phyloP scores from a whole-genome alignment of 2,113 vertebrate species.

The Hiodon alosoides region DNA sequence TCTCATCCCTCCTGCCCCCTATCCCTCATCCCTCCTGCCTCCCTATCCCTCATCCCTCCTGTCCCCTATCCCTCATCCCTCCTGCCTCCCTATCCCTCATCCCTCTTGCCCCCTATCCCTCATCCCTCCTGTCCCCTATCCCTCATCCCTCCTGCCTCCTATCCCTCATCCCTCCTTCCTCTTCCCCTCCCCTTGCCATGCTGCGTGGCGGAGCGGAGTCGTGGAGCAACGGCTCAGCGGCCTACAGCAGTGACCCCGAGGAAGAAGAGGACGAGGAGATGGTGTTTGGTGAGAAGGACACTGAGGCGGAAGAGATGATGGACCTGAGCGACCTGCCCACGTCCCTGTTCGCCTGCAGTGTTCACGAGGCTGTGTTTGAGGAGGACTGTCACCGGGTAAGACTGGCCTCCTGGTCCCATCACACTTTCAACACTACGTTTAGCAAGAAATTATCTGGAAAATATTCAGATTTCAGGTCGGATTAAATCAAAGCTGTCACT shows the following conservation, averaged over 20 bases:
- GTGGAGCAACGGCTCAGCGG: slow-evolving; percentile 78
- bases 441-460: not conserved
- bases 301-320: slow-evolving; percentile 85
- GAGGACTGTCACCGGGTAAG: slow-evolving; percentile 77
- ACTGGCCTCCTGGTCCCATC: not conserved
- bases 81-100: not conserved
- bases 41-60: not conserved
- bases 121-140: not conserved
- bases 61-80: not conserved
- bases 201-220: slow-evolving; percentile 73
- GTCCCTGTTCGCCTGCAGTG: slow-evolving; percentile 82
- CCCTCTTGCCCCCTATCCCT: too few relatives aligned
- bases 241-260: slow-evolving; percentile 85
- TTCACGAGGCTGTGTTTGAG: slow-evolving; percentile 80
- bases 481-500: not conserved
- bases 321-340: slow-evolving; percentile 86
- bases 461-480: not conserved
- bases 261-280: slow-evolving; percentile 74
- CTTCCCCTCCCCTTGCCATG: slow-evolving; percentile 51
- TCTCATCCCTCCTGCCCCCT: not conserved
- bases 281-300: slow-evolving; percentile 84
- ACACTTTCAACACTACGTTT: not conserved
- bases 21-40: not conserved
- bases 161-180: slow-evolving; percentile 10
- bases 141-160: not conserved